Evolutionary conservation across 2,888 invertebrate species (phyloP).

Genomic region (Cosmopolites sordidus): DNA sequence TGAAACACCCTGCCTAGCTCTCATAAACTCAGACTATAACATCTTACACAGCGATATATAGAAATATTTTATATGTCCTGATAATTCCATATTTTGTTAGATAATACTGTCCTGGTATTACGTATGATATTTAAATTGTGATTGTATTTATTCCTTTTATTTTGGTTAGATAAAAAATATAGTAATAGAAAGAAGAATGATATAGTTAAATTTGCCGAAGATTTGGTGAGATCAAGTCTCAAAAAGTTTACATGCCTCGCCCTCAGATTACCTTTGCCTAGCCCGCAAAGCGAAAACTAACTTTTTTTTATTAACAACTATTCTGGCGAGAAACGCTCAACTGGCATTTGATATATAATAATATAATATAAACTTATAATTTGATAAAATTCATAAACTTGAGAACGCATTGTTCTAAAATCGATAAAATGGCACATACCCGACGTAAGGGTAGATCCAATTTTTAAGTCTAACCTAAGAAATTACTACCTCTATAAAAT

Average conservation of each 20-base stretch:
- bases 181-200: too few relatives aligned
- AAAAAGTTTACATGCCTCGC: conserved; percentile 34
- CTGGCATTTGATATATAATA: conserved; percentile 41
- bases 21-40: too few relatives aligned
- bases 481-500: conserved; percentile 30
- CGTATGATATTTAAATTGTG: too few relatives aligned
- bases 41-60: too few relatives aligned
- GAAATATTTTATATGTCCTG: too few relatives aligned
- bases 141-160: too few relatives aligned
- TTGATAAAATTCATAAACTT: conserved; percentile 48
- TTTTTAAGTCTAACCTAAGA: conserved; percentile 34
- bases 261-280: conserved; percentile 34
- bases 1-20: too few relatives aligned
- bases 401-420: conserved; percentile 47
- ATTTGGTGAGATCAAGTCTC: background rate
- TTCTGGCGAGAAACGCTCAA: conserved; percentile 46
- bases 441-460: conserved; percentile 13
- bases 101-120: too few relatives aligned
- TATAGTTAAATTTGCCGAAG: too few relatives aligned
- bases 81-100: too few relatives aligned
- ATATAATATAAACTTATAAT: conserved; percentile 46
- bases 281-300: conserved; percentile 48
- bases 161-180: too few relatives aligned
- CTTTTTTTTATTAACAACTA: conserved; percentile 45
- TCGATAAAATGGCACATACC: conserved; percentile 40